These are phyloP conservation scores for Cistogaster globosa DNA, from an alignment of 2,888 invertebrate species.

Conservation along the genomic window DNA sequence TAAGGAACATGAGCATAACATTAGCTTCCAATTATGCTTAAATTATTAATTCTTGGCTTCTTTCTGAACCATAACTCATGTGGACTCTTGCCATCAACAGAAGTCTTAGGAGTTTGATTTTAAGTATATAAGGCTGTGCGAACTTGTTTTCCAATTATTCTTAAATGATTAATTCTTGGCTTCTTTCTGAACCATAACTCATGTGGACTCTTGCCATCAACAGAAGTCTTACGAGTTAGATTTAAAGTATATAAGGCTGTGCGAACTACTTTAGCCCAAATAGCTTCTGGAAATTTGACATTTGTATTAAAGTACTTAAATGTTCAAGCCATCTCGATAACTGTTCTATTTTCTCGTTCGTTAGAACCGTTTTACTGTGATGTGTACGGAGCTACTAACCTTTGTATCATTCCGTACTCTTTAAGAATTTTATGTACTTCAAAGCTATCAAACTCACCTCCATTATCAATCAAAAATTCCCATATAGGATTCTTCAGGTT, in stretches of 20 bases:
- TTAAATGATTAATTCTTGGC: too few species aligned
- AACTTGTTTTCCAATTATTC: too few species aligned
- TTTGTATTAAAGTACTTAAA: not conserved
- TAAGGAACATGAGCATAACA: constrained; percentile 48
- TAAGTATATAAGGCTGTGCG: not conserved
- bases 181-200: too few species aligned
- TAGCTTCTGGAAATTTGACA: constrained; percentile 22
- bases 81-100: constrained; percentile 32
- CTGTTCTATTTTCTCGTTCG: constrained; percentile 4
- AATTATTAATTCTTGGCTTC: constrained; percentile 35
- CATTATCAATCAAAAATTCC: constrained; percentile 23
- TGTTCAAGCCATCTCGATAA: not conserved
- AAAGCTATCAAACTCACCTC: constrained; percentile 56
- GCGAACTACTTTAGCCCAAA: constrained; percentile 44
- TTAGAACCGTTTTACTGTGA: not conserved
- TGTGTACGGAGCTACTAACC: constrained; percentile 5
- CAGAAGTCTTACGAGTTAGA: too few species aligned
- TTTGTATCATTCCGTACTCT: constrained; percentile 48
- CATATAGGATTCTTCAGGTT: not conserved
- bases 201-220: too few species aligned
- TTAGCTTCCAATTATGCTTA: not conserved
- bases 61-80: constrained; percentile 7
- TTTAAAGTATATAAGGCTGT: too few species aligned
- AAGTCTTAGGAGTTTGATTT: constrained; percentile 58
- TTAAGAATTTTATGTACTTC: constrained; percentile 33